Evolutionary conservation across 2,888 invertebrate genomes (phyloP), one percentile per base, ranked within the genome.

Genomic region (Artemia sinica): DNA sequence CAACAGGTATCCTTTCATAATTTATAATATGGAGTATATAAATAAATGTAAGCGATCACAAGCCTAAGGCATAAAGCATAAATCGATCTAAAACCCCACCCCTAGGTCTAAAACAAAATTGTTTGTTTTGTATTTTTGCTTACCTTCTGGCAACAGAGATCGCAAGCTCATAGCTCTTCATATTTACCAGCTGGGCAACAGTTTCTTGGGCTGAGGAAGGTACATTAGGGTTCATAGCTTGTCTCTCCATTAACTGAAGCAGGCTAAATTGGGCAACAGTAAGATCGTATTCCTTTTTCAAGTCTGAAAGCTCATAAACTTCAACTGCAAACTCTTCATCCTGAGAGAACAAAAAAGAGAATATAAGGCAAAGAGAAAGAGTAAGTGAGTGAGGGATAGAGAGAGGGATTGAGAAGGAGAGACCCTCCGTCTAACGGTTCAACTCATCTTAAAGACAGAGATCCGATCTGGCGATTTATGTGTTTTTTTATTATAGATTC

Each of bases 281-380:
- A n/a, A 58, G 18, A 14, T 58, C 58, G 58, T 58, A 58, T 58
- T 58, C 58, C 18, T 58, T 58, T 10, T 18, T 58, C 8, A 58
- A 14, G n/a, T 58, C 58, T 18, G 58, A 18, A 58, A 58, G 58
- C 58, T 9, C 58, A 58, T 58, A 58, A 58, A 58, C 58, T n/a
- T 58, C 18, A 18, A 58, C 18, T n/a, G 58, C 8, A 58, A 14
- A n/a, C 18, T 9, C 18, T 58, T 58, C 58, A 18, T 58, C 58
- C 58, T 58, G 18, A 18, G 18, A n/a, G n/a, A 52, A 52, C 13
- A 52, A n/a, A n/a, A n/a, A 2, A 4, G 3, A 3, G 4, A n/a
- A 51, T 51, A 51, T 52, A 52, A 28, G 4, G 4, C 2, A 4
- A 4, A 28, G 28, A 28, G 28, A 28, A 28, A 28, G 4, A 28